These are phyloP conservation scores for Tragulus kanchil DNA, from an alignment of 2,113 vertebrate genomes.

Conservation along the genomic window DNA sequence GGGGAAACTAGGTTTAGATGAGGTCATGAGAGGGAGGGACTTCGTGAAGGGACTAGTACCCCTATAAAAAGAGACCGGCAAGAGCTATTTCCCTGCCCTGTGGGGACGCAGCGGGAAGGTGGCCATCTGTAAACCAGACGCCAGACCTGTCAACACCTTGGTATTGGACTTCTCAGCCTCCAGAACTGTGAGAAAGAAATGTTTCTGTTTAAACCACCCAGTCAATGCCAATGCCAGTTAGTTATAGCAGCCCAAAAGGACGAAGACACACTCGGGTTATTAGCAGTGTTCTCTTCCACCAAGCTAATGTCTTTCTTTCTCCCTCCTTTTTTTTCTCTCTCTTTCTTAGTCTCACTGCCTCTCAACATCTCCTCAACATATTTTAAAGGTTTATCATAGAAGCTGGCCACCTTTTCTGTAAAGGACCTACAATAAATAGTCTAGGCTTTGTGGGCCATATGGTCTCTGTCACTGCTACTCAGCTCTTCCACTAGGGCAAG, in stretches of 20 bases:
- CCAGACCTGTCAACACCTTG: not conserved
- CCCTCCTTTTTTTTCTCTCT: not conserved
- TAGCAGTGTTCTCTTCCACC: not conserved
- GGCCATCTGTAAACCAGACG: not conserved
- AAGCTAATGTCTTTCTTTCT: not conserved
- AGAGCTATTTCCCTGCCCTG: not conserved
- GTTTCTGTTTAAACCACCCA: not conserved
- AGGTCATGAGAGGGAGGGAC: not conserved
- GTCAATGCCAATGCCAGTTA: not conserved
- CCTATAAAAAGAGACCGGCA: not conserved
- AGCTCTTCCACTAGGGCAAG: not conserved
- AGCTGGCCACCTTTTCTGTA: not conserved
- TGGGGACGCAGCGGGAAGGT: not conserved
- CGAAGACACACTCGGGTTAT: not conserved
- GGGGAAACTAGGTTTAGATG: not conserved
- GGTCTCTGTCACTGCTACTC: not conserved
- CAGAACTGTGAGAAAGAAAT: constrained; percentile 2
- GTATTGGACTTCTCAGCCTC: not conserved
- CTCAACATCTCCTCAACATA: not conserved
- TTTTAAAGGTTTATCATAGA: constrained; percentile 38
- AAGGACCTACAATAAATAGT: constrained; percentile 7
- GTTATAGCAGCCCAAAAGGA: not conserved
- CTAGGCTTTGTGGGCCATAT: not conserved
- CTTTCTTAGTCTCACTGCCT: not conserved
- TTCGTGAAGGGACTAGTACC: not conserved